Base-by-base conservation (phyloP, 2,113 vertebrate genomes). In the Fregetta grallaria region DNA sequence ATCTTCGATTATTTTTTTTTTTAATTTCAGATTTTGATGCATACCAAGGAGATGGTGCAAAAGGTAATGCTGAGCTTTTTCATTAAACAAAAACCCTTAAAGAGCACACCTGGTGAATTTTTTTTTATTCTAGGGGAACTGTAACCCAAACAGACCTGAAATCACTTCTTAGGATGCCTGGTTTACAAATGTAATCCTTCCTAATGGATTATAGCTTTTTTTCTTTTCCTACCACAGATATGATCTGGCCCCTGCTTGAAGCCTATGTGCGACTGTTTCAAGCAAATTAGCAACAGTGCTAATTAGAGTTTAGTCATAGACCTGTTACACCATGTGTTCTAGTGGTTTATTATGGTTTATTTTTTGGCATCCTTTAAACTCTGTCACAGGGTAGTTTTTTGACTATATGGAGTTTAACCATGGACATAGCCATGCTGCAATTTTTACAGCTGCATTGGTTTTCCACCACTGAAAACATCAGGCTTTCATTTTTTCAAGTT, bases 11-110 rank as follows among this genome's bases (percentile, higher is more conserved):
- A 4, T 81, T 86, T 94, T 96, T 75, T 66, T 95, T 18, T 95
- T 95, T 75, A 63, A 74, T 97, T 96, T 96, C 97, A 99, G 99
- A 99, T 99, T 98, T 98, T 99, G 98, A 99, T 99, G 99, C 99
- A 99, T 98, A 99, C 99, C 36, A 99, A 99, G 97, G 99, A 99
- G 98, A 97, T 99, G 99, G 99, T 99, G 85, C 99, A 99, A 98
- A 99, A 99, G 99, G 99, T 99, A 98, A 98, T 96, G 94, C 81
- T 96, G 93, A 97, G 71, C 93, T 86, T 97, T 97, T 97, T 96
- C 83, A 95, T 98, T 97, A 90, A 97, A 97, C 92, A 97, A 72
- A 66, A 90, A 89, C 92, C 96, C 73, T 97, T 97, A 97, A 95
- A 94, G 92, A 96, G 96, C 95, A 96, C 97, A 97, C 93, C 95